Base-by-base conservation (phyloP, 2,888 invertebrate genomes). In the Rhagophthalmus giganteus region DNA sequence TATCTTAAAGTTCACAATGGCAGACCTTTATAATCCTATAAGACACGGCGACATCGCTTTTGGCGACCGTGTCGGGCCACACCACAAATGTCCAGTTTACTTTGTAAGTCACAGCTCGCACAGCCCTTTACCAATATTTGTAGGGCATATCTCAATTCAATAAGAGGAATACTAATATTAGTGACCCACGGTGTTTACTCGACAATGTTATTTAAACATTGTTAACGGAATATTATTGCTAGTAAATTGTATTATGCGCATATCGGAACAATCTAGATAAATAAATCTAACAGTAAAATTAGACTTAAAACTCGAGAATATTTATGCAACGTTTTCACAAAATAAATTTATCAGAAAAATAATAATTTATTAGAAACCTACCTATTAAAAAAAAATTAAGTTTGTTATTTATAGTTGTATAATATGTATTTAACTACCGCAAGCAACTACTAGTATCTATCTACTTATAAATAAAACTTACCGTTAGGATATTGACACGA, bases 1-100 rank as follows among this genome's bases (percentile, higher is more conserved):
- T 65, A 65, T 65, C 63, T 57, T 58, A 59, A 63, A 65, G 65
- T 65, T 64, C 65, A 65, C 65, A 64, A 65, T 64, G 60, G 64
- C 57, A 57, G 59, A 61, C 62, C 62, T 61, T 53, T 49, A 60
- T 65, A 65, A 65, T 64, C 65, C 63, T 62, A 63, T 64, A 62
- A 62, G 59, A 53, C 61, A 61, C 59, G 57, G 57, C 52, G 59
- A 60, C 61, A 61, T 61, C 60, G 58, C 60, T 59, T 59, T 58
- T 56, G 54, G 57, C 50, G 49, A 31, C 33, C 31, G 33, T 24
- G 31, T 25, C 39, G 46, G 38, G 35, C 34, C 3, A 31, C 50
- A 35, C 31, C 33, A 20, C 37, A 42, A 57, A 35, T 50, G 55
- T 59, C 54, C 46, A 48, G 62, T 63, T 62, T 62, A 61, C 61